Evolutionary conservation across 2,113 vertebrate genomes (phyloP).

Genomic region (Rhinopomastus cyanomelas): DNA sequence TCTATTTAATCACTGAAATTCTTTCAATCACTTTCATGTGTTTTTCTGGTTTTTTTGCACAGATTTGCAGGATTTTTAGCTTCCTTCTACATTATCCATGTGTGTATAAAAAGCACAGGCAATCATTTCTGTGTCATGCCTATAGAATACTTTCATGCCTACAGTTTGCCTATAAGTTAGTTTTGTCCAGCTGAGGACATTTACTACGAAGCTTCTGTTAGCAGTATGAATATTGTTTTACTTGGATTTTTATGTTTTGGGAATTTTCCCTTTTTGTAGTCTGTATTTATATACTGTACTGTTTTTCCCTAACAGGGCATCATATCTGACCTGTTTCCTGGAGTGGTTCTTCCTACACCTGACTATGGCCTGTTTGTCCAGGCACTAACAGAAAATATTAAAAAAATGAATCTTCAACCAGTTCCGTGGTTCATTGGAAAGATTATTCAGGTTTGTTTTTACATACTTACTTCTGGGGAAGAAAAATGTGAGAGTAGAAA

Average conservation of each 20-base stretch:
- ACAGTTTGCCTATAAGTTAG: not conserved
- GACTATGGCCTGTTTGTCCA: slow-evolving; percentile 86
- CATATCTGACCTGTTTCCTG: slow-evolving; percentile 93
- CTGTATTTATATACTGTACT: not conserved
- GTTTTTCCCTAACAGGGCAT: slow-evolving; percentile 81
- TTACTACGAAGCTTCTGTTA: not conserved
- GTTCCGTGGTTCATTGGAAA: slow-evolving; percentile 93
- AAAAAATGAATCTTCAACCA: slow-evolving; percentile 85
- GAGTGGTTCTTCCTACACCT: slow-evolving; percentile 86
- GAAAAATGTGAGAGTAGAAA: not conserved
- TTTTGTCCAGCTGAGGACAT: not conserved
- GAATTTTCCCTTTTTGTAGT: not conserved
- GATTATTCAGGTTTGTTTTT: slow-evolving; percentile 87
- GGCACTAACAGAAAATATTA: slow-evolving; percentile 81
- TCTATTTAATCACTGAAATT: not conserved
- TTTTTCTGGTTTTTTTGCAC: not conserved
- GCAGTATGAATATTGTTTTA: not conserved
- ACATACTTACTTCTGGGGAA: not conserved
- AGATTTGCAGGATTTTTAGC: not conserved
- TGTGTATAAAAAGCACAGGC: not conserved
- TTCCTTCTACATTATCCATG: not conserved
- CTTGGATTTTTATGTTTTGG: not conserved
- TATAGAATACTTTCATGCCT: not conserved
- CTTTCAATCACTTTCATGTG: not conserved
- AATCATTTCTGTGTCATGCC: not conserved